Conservation (phyloP, 2,888 invertebrate species). For the Euphydryas editha region DNA sequence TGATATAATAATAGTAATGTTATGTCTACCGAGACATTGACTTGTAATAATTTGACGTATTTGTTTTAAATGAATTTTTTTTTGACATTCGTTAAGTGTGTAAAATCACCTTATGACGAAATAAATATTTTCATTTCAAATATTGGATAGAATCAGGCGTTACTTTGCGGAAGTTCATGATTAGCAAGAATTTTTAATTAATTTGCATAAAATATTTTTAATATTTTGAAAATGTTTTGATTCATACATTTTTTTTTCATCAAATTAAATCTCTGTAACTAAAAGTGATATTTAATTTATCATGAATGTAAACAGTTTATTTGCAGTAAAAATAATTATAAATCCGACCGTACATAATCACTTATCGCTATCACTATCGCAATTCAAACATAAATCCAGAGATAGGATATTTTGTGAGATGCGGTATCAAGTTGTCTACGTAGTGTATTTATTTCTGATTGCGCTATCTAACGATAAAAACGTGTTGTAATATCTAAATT, state of each 20-base stretch:
- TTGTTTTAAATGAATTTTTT: too few species aligned
- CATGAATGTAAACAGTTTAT: background rate
- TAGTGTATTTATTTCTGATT: constrained; percentile 70
- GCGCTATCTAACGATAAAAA: constrained; percentile 61
- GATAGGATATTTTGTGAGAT: constrained; percentile 71
- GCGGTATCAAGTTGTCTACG: constrained; percentile 62
- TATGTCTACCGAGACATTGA: too few species aligned
- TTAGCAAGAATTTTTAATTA: too few species aligned
- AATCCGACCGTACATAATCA: constrained; percentile 60
- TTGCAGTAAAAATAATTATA: constrained; percentile 62
- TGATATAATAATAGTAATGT: too few species aligned
- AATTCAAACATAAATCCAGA: constrained; percentile 62
- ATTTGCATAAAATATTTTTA: too few species aligned
- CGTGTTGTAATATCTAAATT: constrained; percentile 48
- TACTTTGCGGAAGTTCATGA: too few species aligned
- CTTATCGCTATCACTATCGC: constrained; percentile 60
- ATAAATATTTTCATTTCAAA: too few species aligned
- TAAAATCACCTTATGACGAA: too few species aligned
- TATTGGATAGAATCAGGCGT: too few species aligned
- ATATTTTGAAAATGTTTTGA: too few species aligned
- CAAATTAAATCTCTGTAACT: background rate
- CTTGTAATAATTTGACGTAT: too few species aligned
- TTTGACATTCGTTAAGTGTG: too few species aligned
- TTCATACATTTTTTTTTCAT: constrained; percentile 1
- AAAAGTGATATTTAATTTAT: background rate